Conservation (phyloP, 2,888 invertebrate species). For the Petrolisthes cinctipes region DNA sequence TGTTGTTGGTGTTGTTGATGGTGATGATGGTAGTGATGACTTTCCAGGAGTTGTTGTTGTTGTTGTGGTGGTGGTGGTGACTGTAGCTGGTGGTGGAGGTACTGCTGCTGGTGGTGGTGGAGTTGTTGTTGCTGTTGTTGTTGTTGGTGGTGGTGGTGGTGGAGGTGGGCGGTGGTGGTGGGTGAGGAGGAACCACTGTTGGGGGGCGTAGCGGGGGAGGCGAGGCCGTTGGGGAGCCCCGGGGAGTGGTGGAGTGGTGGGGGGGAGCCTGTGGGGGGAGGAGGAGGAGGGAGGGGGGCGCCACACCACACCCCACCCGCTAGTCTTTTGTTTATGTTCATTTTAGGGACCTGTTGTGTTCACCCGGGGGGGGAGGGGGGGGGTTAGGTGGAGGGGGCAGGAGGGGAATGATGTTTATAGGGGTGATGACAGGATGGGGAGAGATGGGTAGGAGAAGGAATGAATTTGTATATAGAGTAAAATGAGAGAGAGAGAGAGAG, state of each 20-base stretch:
- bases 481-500: neutral
- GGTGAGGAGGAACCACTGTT: slow-evolving; percentile 54
- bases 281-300: slow-evolving; percentile 26
- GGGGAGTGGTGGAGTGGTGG: slow-evolving; percentile 16
- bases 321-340: neutral
- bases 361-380: neutral
- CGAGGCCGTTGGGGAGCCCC: slow-evolving; percentile 57
- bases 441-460: neutral
- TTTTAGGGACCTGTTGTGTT: slow-evolving; percentile 13
- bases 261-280: neutral
- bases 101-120: slow-evolving; percentile 46
- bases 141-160: slow-evolving; percentile 43
- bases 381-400: neutral
- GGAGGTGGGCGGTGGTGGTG: slow-evolving; percentile 28
- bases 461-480: neutral
- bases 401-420: neutral
- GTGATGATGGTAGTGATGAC: slow-evolving; percentile 41
- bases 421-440: neutral
- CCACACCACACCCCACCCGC: neutral
- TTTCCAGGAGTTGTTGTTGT: slow-evolving; percentile 24
- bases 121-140: slow-evolving; percentile 37
- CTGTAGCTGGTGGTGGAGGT: slow-evolving; percentile 29
- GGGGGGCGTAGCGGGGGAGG: slow-evolving; percentile 52
- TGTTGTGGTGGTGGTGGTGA: slow-evolving; percentile 45
- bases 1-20: slow-evolving; percentile 42